Conservation (phyloP, 2,888 invertebrate genomes). For the Drosophila anceps region DNA sequence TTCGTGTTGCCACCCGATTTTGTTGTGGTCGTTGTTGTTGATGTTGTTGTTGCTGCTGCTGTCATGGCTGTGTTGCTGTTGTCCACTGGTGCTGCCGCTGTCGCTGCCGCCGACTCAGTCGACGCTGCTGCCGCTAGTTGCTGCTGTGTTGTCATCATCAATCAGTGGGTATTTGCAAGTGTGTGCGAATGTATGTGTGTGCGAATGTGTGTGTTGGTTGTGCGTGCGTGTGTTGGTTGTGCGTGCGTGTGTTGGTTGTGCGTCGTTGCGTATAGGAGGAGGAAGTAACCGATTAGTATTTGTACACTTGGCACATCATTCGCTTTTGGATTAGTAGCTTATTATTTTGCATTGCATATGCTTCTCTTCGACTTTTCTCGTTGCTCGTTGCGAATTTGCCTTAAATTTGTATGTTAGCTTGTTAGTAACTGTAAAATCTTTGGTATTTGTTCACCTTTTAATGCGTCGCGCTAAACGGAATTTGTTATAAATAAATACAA, state of each 20-base stretch:
- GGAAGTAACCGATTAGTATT: conserved; percentile 79
- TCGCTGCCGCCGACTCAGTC: conserved; percentile 50
- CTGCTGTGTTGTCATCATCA: conserved; percentile 78
- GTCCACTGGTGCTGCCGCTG: conserved; percentile 41
- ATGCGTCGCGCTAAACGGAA: conserved; percentile 59
- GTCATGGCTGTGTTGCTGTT: conserved; percentile 59
- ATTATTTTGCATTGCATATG: conserved; percentile 58
- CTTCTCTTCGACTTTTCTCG: conserved; percentile 31
- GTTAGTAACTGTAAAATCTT: conserved; percentile 42
- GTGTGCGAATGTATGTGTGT: background rate
- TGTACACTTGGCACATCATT: conserved; percentile 66
- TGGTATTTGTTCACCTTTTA: conserved; percentile 70
- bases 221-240: conserved; percentile 10
- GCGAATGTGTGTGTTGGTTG: conserved; percentile 19
- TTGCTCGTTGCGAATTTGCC: conserved; percentile 5
- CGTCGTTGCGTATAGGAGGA: conserved; percentile 64
- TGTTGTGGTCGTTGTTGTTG: conserved; percentile 36
- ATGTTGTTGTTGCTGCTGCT: conserved; percentile 44
- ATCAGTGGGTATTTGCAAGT: conserved; percentile 50
- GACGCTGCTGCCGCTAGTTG: conserved; percentile 49
- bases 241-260: conserved; percentile 32
- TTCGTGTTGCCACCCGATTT: conserved; percentile 39
- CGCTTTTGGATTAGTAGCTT: conserved; percentile 51
- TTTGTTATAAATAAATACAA: conserved; percentile 60
- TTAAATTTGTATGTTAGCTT: conserved; percentile 42